These are phyloP conservation scores for Tetragnatha montana DNA, from an alignment of 2,888 invertebrate genomes.

Conservation along the genomic window DNA sequence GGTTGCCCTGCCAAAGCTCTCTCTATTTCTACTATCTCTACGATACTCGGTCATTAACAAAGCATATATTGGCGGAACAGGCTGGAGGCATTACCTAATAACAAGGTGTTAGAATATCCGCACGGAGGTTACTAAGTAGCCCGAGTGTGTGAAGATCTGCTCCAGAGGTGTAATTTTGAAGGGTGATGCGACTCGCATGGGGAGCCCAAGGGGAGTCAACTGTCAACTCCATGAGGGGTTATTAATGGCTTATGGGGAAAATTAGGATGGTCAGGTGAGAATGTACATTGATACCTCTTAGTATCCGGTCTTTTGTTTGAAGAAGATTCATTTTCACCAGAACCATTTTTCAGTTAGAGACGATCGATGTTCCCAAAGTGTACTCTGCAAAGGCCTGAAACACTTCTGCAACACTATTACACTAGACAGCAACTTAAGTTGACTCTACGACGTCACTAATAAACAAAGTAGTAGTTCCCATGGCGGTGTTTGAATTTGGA, in stretches of 20 bases:
- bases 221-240: constrained; percentile 34
- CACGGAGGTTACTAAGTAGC: constrained; percentile 15
- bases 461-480: too few species aligned
- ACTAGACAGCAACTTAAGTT: too few species aligned
- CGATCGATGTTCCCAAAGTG: neutral
- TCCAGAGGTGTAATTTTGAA: constrained; percentile 23
- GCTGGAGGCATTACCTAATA: constrained; percentile 17
- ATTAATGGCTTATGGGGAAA: constrained; percentile 16
- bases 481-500: too few species aligned
- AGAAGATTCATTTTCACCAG: too few species aligned
- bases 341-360: neutral
- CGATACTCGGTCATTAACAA: constrained; percentile 14
- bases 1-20: too few species aligned
- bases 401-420: too few species aligned
- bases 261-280: neutral
- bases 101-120: constrained; percentile 28
- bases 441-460: too few species aligned
- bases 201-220: neutral
- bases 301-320: too few species aligned
- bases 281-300: neutral
- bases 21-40: too few species aligned
- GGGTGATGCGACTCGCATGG: neutral
- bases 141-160: neutral
- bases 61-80: constrained; percentile 53
- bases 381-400: too few species aligned